These are phyloP conservation scores for Dryomyza anilis DNA, from an alignment of 2,888 invertebrate species.

Conservation along the genomic window DNA sequence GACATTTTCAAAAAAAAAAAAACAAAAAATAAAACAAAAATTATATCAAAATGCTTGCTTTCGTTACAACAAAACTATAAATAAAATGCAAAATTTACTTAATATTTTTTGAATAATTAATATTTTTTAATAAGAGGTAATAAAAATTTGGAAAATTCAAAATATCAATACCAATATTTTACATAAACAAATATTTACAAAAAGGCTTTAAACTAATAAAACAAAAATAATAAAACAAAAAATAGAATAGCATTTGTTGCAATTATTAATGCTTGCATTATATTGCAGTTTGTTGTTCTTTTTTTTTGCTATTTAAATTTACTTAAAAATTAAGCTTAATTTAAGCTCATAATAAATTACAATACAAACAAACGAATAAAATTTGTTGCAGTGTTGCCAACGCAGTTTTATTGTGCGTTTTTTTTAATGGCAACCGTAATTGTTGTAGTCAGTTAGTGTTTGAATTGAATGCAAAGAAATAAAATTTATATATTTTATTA, in stretches of 20 bases:
- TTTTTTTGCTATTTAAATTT: not conserved
- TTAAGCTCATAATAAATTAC: not conserved
- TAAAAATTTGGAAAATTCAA: constrained; percentile 8
- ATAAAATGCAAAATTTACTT: not conserved
- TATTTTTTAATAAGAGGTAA: not conserved
- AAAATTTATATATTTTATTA: constrained; percentile 30
- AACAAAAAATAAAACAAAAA: constrained; percentile 27
- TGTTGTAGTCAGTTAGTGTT: constrained; percentile 14
- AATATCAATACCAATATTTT: not conserved
- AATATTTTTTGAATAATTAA: not conserved
- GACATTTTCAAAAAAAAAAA: constrained; percentile 15
- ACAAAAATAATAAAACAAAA: not conserved
- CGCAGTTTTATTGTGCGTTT: constrained; percentile 28
- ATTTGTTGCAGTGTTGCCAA: constrained; percentile 25
- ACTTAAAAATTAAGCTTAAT: not conserved
- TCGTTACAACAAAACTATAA: too few species aligned
- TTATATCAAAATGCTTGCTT: constrained; percentile 22
- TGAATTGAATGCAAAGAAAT: constrained; percentile 33
- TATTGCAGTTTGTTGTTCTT: not conserved
- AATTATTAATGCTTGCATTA: not conserved
- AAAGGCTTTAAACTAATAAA: not conserved
- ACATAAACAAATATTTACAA: not conserved
- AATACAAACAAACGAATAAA: not conserved
- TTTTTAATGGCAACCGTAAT: too few species aligned
- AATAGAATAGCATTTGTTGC: not conserved